These are phyloP conservation scores for Drosophila longiperda DNA, from an alignment of 2,888 invertebrate genomes.

Conservation along the genomic window DNA sequence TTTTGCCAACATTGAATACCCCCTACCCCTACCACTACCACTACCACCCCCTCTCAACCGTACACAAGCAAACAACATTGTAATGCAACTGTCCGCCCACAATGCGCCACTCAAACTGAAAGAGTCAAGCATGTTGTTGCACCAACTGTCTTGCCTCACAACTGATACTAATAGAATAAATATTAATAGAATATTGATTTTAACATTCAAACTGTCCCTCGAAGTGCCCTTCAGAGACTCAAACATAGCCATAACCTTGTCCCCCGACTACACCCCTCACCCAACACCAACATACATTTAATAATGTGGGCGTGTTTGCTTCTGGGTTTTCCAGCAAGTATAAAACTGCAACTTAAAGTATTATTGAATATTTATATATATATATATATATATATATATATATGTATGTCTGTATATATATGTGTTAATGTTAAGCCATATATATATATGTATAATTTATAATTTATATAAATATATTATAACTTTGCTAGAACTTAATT, in stretches of 20 bases:
- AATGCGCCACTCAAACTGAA: slow-evolving; percentile 20
- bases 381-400: too few species aligned
- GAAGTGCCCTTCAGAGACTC: background rate
- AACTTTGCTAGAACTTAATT: background rate
- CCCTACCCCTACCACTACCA: background rate
- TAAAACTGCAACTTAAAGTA: background rate
- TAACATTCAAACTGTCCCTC: slow-evolving; percentile 5
- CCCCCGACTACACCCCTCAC: background rate
- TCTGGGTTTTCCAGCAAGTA: background rate
- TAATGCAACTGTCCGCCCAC: slow-evolving; percentile 55
- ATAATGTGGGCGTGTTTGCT: background rate
- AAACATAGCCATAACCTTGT: background rate
- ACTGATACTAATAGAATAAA: slow-evolving; percentile 24
- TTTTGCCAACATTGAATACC: slow-evolving; percentile 70
- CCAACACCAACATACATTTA: background rate
- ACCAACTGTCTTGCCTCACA: slow-evolving; percentile 20
- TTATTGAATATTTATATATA: background rate
- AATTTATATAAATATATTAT: background rate
- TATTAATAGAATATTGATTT: slow-evolving; percentile 11
- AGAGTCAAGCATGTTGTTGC: slow-evolving; percentile 17
- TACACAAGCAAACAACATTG: slow-evolving; percentile 28
- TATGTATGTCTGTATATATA: too few species aligned
- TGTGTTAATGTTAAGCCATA: too few species aligned
- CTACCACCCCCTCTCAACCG: background rate
- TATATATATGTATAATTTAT: too few species aligned